A percentile compares a stretch with the other conserved stretches of the same genome.
Evolutionary conservation across 2,797 vertebrate genomes (phyloP).

Genomic region (Onychomys leucogaster): DNA sequence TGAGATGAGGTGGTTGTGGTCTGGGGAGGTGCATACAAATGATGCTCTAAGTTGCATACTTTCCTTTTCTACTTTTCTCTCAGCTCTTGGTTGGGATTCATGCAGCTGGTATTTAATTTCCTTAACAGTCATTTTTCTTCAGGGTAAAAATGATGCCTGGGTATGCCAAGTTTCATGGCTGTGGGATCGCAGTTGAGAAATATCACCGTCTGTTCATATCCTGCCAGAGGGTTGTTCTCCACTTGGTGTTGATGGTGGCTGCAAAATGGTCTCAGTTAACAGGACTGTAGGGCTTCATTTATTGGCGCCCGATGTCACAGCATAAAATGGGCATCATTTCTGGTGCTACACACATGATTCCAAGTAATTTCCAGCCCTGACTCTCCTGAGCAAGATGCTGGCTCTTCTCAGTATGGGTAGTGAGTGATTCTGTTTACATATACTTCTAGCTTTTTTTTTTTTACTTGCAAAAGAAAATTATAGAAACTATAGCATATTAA

Average conservation of each 20-base stretch:
- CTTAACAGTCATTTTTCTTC: constrained; percentile 63
- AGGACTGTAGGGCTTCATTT: not conserved
- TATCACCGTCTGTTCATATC: constrained; percentile 65
- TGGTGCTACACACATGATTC: not conserved
- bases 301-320: not conserved
- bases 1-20: fast-evolving
- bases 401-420: not conserved
- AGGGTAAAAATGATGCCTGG: not conserved
- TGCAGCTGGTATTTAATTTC: constrained; percentile 57
- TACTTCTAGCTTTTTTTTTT: not conserved
- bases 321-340: not conserved
- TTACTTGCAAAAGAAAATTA: not conserved
- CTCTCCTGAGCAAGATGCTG: not conserved
- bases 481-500: not conserved
- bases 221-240: constrained; percentile 26
- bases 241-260: not conserved
- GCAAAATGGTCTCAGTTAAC: constrained; percentile 14
- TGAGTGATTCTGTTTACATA: not conserved
- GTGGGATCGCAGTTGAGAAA: constrained; percentile 59
- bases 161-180: constrained; percentile 38
- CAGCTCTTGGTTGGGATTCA: constrained; percentile 31
- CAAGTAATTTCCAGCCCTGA: not conserved
- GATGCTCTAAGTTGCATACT: not conserved
- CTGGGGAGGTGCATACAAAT: not conserved
- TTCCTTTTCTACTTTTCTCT: not conserved